Conservation (phyloP, 2,888 invertebrate species). For the Chrysodeixis includens region DNA sequence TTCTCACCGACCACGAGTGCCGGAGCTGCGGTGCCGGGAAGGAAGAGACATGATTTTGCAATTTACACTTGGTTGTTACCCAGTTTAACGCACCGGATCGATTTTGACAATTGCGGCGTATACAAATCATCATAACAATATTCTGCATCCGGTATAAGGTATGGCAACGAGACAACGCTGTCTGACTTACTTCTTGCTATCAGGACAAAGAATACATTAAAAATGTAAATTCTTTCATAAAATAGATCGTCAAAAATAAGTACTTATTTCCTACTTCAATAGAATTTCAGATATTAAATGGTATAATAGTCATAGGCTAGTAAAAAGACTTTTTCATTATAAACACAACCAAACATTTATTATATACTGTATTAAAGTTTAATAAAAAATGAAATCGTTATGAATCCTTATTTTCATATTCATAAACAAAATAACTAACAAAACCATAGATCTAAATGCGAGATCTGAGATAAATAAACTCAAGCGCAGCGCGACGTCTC, state of each 20-base stretch:
- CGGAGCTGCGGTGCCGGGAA: conserved; percentile 15
- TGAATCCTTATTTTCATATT: too few species aligned
- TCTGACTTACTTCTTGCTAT: neutral
- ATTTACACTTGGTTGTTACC: conserved; percentile 19
- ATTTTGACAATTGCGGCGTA: conserved; percentile 13
- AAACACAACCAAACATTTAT: too few species aligned
- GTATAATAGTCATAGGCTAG: too few species aligned
- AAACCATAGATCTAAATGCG: conserved; percentile 25
- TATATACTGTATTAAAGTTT: too few species aligned
- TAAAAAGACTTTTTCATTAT: too few species aligned
- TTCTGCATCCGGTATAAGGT: neutral
- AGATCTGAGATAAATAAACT: conserved; percentile 91
- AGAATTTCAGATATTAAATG: too few species aligned
- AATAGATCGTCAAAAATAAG: too few species aligned
- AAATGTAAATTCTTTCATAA: too few species aligned
- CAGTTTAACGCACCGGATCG: conserved; percentile 3
- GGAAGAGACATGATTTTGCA: conserved; percentile 32
- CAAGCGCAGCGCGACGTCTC: conserved; percentile 92
- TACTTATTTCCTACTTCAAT: too few species aligned
- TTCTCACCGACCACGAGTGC: conserved; percentile 18
- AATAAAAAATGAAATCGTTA: too few species aligned
- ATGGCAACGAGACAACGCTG: neutral
- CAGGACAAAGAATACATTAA: too few species aligned
- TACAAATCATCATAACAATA: conserved; percentile 1
- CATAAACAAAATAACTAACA: too few species aligned